Evolutionary conservation across 2,113 vertebrate genomes (phyloP).

Genomic region (Struthidea cinerea): DNA sequence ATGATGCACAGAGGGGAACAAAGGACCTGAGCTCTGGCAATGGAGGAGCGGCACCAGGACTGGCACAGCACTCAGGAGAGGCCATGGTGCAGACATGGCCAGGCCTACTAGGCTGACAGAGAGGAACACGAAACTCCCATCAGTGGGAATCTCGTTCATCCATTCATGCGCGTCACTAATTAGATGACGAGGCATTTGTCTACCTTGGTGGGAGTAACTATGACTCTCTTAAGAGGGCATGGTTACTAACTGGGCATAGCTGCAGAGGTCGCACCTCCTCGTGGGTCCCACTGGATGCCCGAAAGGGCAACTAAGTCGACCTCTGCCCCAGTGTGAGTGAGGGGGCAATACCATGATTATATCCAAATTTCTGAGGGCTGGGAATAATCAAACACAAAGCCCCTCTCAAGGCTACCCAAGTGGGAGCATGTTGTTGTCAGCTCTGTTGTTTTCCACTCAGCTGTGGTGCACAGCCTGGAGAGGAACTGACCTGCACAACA

Average conservation of each 20-base stretch:
- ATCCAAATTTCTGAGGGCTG: background rate
- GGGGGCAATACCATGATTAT: rapidly evolving
- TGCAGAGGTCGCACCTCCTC: too few relatives aligned
- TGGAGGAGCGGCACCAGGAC: rapidly evolving
- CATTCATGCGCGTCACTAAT: too few relatives aligned
- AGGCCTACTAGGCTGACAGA: background rate
- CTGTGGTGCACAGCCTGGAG: rapidly evolving
- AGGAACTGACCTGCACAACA: background rate
- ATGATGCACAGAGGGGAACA: background rate
- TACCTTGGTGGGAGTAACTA: too few relatives aligned
- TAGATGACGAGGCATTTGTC: too few relatives aligned
- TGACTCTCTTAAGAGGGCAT: too few relatives aligned
- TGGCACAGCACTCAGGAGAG: rapidly evolving
- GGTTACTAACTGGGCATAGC: too few relatives aligned
- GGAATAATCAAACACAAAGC: background rate
- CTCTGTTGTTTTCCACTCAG: background rate
- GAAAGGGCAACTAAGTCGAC: too few relatives aligned
- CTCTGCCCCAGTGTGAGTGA: too few relatives aligned
- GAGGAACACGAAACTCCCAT: background rate
- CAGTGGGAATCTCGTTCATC: too few relatives aligned
- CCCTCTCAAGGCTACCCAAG: background rate
- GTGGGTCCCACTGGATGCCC: too few relatives aligned
- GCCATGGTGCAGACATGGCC: rapidly evolving
- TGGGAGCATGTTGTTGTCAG: rapidly evolving
- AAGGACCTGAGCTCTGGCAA: background rate